Evolutionary conservation across 2,888 invertebrate species (phyloP).

Genomic region (Rugalucina vietnamica): DNA sequence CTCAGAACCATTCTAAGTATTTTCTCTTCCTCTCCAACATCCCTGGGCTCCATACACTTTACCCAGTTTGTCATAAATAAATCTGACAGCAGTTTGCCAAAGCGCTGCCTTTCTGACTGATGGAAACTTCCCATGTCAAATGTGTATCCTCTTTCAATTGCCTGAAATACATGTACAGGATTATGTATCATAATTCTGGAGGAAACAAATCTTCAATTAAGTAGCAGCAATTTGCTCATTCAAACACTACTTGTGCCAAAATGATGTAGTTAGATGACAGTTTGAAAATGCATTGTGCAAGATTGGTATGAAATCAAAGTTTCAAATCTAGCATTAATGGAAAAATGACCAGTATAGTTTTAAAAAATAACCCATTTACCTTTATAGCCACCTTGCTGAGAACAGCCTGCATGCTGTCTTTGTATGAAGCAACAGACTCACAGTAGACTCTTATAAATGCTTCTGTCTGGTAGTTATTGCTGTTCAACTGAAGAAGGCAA

Average conservation of each 20-base stretch:
- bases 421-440: not conserved
- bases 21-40: not conserved
- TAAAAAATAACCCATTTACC: too few relatives aligned
- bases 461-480: not conserved
- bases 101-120: not conserved
- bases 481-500: not conserved
- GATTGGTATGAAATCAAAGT: too few relatives aligned
- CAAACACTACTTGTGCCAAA: too few relatives aligned
- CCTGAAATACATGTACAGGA: not conserved
- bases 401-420: not conserved
- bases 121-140: not conserved
- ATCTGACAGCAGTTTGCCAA: not conserved
- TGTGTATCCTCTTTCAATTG: not conserved
- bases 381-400: not conserved
- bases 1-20: constrained; percentile 45
- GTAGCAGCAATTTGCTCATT: too few relatives aligned
- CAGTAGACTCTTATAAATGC: not conserved
- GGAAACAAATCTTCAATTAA: too few relatives aligned
- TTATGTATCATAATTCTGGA: too few relatives aligned
- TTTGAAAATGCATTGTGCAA: too few relatives aligned
- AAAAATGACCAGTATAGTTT: too few relatives aligned
- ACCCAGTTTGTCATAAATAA: not conserved
- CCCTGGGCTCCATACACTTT: not conserved
- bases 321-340: too few relatives aligned
- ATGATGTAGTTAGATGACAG: too few relatives aligned